Evolutionary conservation across 2,113 vertebrate genomes (phyloP).

Genomic region (Urocitellus parryii): DNA sequence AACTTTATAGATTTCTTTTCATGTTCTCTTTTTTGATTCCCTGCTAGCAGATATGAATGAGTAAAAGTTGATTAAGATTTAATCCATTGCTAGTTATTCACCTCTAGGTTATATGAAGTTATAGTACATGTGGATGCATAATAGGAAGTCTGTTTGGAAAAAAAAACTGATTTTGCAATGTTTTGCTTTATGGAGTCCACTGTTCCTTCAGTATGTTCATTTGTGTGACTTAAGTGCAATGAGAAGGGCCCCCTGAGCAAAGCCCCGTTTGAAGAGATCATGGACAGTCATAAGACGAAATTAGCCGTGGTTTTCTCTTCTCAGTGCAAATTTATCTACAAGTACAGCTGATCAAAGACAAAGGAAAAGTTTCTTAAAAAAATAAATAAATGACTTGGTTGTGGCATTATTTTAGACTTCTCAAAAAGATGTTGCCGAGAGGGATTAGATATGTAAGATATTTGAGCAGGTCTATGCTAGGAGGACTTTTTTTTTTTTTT

Average conservation of each 20-base stretch:
- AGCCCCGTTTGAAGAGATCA: neutral
- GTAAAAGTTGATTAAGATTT: conserved; percentile 19
- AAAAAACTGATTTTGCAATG: conserved; percentile 2
- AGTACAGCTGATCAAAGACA: neutral
- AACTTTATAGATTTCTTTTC: neutral
- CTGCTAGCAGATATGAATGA: neutral
- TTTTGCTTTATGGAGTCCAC: neutral
- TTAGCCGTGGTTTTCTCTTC: neutral
- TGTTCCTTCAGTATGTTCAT: neutral
- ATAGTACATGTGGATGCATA: neutral
- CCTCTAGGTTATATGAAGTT: neutral
- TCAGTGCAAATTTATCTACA: neutral
- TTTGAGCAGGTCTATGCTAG: neutral
- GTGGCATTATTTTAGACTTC: neutral
- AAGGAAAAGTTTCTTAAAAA: neutral
- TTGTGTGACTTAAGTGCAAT: conserved; percentile 26
- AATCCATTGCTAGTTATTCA: neutral
- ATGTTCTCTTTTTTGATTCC: conserved; percentile 10
- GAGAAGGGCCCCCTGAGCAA: neutral
- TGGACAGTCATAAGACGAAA: neutral
- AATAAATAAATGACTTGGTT: neutral
- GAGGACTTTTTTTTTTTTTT: neutral
- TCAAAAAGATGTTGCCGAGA: neutral
- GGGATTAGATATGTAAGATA: neutral
- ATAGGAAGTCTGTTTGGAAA: conserved; percentile 19